Conservation (phyloP, 2,797 vertebrate species). For the Vespertilio murinus region DNA sequence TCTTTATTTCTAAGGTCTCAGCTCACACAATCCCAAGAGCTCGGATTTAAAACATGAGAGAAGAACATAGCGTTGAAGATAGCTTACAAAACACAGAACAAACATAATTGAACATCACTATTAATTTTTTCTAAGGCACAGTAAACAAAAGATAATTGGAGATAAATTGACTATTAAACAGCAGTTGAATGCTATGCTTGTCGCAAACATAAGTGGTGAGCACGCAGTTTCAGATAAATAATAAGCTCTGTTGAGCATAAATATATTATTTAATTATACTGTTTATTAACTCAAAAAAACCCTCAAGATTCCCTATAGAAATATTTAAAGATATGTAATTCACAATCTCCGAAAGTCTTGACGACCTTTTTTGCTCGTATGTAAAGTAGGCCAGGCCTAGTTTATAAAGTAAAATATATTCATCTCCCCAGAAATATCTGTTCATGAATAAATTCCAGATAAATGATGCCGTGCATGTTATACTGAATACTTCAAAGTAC, state of each 20-base stretch:
- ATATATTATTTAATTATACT: constrained; percentile 47
- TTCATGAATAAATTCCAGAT: constrained; percentile 76
- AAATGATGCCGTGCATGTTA: constrained; percentile 73
- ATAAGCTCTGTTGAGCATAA: constrained; percentile 30
- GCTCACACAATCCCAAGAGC: constrained; percentile 56
- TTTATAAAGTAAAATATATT: constrained; percentile 66
- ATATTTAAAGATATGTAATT: neutral
- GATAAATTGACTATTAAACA: constrained; percentile 46
- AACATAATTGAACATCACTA: constrained; percentile 59
- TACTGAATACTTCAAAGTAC: constrained; percentile 57
- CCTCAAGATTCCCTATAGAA: constrained; percentile 43
- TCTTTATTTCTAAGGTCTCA: constrained; percentile 15
- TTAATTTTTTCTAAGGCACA: constrained; percentile 58
- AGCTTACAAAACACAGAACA: constrained; percentile 72
- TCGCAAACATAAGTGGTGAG: constrained; percentile 50
- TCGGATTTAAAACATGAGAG: constrained; percentile 68
- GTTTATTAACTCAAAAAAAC: constrained; percentile 43
- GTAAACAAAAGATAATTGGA: constrained; percentile 50
- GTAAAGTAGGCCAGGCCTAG: constrained; percentile 44
- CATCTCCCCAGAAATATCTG: constrained; percentile 62
- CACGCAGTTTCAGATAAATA: constrained; percentile 34
- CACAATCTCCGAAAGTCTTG: constrained; percentile 21
- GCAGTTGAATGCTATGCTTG: constrained; percentile 41
- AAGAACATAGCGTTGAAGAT: constrained; percentile 1
- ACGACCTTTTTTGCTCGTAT: neutral